Evolutionary conservation across 2,888 invertebrate species (phyloP).

Genomic region (Ennomos quercinarius): DNA sequence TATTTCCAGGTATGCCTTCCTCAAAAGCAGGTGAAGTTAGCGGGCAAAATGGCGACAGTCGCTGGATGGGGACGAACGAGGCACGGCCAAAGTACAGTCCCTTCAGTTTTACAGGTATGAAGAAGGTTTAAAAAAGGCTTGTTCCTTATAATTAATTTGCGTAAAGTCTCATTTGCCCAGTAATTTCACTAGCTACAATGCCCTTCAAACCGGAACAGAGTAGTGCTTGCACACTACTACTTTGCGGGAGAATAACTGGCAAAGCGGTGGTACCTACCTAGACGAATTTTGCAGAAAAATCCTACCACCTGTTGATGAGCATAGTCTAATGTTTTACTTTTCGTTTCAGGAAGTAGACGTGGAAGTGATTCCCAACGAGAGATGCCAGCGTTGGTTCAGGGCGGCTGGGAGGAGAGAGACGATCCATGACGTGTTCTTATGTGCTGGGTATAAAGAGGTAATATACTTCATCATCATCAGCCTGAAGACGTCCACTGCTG

Average conservation of each 20-base stretch:
- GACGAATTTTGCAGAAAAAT: no score
- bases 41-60: slow-evolving; percentile 95
- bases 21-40: slow-evolving; percentile 90
- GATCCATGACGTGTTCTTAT: slow-evolving; percentile 97
- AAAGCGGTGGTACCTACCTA: no score
- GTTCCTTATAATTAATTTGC: no score
- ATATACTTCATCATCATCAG: no score
- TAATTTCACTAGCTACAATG: no score
- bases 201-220: no score
- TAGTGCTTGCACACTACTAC: no score
- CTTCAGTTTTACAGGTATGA: slow-evolving; percentile 90
- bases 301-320: no score
- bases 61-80: slow-evolving; percentile 97
- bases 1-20: slow-evolving; percentile 91
- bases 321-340: no score
- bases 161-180: no score
- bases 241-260: no score
- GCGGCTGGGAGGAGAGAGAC: slow-evolving; percentile 95
- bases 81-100: slow-evolving; percentile 95
- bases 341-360: slow-evolving; percentile 89
- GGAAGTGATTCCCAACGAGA: slow-evolving; percentile 94
- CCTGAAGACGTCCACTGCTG: no score
- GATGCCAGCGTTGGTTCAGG: slow-evolving; percentile 96
- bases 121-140: neutral
- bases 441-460: slow-evolving; percentile 97